Conservation (phyloP, 2,113 vertebrate species). For the Reinhardtius hippoglossoides region DNA sequence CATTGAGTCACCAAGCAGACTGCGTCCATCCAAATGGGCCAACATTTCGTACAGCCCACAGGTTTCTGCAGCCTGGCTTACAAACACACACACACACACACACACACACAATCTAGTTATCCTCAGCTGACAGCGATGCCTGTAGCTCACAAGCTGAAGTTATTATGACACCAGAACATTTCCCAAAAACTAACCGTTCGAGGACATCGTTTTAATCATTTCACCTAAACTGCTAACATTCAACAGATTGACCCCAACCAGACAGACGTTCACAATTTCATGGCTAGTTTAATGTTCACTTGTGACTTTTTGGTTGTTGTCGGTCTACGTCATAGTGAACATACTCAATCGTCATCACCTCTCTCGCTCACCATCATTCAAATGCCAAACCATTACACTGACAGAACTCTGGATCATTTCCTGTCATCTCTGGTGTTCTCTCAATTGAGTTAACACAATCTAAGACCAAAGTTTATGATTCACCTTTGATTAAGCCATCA, state of each 20-base stretch:
- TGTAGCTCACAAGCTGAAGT: slow-evolving; percentile 35
- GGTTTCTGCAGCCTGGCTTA: slow-evolving; percentile 36
- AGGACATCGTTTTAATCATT: slow-evolving; percentile 36
- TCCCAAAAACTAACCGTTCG: slow-evolving; percentile 30
- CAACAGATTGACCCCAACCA: slow-evolving; percentile 49
- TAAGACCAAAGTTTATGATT: slow-evolving; percentile 9
- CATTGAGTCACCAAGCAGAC: slow-evolving; percentile 77
- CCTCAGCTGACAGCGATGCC: slow-evolving; percentile 25
- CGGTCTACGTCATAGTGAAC: slow-evolving; percentile 52
- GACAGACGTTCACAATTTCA: slow-evolving; percentile 51
- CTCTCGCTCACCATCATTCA: slow-evolving; percentile 69
- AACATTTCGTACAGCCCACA: slow-evolving; percentile 64
- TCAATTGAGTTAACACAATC: slow-evolving; percentile 50
- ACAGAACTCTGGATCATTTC: slow-evolving; percentile 79
- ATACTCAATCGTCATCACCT: slow-evolving; percentile 50
- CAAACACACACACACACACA: slow-evolving; percentile 6
- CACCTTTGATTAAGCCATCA: slow-evolving; percentile 38
- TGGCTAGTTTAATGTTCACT: slow-evolving; percentile 52
- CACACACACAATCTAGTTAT: slow-evolving; percentile 5
- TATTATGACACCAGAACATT: slow-evolving; percentile 41
- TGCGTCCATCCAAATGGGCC: slow-evolving; percentile 73
- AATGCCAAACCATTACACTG: slow-evolving; percentile 80
- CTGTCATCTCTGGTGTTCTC: slow-evolving; percentile 63
- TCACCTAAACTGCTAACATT: slow-evolving; percentile 51
- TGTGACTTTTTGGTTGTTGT: slow-evolving; percentile 47